Evolutionary conservation across 2,888 invertebrate species (phyloP).

Genomic region (Dasypolia templi): DNA sequence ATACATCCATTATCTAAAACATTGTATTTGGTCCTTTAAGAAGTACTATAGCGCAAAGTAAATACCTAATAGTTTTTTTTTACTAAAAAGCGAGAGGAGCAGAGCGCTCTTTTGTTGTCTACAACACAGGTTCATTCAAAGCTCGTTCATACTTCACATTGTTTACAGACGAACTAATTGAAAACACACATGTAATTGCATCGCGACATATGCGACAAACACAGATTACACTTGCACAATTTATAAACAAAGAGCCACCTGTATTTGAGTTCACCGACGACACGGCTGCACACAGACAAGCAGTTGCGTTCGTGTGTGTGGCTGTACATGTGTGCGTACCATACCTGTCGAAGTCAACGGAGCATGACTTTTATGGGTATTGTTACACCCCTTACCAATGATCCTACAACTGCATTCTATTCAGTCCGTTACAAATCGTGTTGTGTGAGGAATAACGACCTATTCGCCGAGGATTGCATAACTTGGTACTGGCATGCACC

Average conservation of each 20-base stretch:
- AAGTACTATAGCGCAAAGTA: not conserved
- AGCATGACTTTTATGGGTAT: conserved; percentile 80
- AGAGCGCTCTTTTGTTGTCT: conserved; percentile 15
- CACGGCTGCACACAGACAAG: conserved; percentile 40
- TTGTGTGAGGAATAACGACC: conserved; percentile 37
- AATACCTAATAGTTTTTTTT: too few relatives aligned
- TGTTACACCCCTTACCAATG: conserved; percentile 78
- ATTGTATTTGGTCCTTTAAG: not conserved
- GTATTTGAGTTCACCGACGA: conserved; percentile 59
- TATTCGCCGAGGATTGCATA: conserved; percentile 12
- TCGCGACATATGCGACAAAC: conserved; percentile 61
- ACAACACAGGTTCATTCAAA: conserved; percentile 28
- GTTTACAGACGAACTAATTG: conserved; percentile 55
- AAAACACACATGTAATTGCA: conserved; percentile 63
- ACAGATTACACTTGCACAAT: conserved; percentile 70
- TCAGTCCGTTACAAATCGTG: conserved; percentile 45
- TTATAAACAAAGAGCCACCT: conserved; percentile 76
- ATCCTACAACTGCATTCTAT: conserved; percentile 64
- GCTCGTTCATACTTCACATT: conserved; percentile 36
- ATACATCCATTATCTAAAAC: conserved; percentile 1
- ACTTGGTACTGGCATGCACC: conserved; percentile 57
- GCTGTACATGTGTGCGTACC: conserved; percentile 64
- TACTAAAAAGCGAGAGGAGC: conserved; percentile 27
- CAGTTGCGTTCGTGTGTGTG: conserved; percentile 50
- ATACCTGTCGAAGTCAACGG: conserved; percentile 80